Evolutionary conservation across 92 coral and sea anemone genomes (phyloP).

Genomic region (Zoanthus sansibaricus): DNA sequence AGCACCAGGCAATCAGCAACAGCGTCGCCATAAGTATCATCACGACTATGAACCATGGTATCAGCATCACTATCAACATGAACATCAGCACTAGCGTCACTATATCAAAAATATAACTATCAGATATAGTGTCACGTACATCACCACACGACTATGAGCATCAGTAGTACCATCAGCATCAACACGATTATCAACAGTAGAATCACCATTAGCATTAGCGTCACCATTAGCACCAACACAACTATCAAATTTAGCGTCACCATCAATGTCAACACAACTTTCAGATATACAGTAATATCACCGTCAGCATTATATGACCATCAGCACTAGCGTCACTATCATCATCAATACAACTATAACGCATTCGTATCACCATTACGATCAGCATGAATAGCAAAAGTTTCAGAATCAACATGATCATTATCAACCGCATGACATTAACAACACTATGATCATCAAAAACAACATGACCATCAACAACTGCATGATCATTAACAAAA

Average conservation of each 20-base stretch:
- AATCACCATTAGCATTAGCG: too few relatives aligned
- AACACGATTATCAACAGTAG: neutral
- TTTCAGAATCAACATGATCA: neutral
- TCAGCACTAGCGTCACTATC: too few relatives aligned
- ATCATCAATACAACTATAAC: too few relatives aligned
- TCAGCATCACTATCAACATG: neutral
- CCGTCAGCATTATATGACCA: too few relatives aligned
- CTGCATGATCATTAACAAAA: neutral
- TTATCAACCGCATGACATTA: neutral
- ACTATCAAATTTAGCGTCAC: neutral
- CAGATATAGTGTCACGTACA: too few relatives aligned
- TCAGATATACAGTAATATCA: too few relatives aligned
- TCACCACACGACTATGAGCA: neutral
- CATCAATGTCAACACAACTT: too few relatives aligned
- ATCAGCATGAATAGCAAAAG: neutral
- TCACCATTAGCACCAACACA: neutral
- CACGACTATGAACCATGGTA: neutral
- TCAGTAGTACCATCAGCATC: neutral
- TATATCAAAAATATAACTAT: neutral
- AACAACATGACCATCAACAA: neutral
- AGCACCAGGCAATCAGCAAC: too few relatives aligned
- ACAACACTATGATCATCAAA: neutral
- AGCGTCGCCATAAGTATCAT: neutral
- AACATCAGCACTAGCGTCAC: neutral
- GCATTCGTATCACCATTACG: neutral